Evolutionary conservation across 2,797 vertebrate species (phyloP).

Genomic region (Gymnopithys bicolor): DNA sequence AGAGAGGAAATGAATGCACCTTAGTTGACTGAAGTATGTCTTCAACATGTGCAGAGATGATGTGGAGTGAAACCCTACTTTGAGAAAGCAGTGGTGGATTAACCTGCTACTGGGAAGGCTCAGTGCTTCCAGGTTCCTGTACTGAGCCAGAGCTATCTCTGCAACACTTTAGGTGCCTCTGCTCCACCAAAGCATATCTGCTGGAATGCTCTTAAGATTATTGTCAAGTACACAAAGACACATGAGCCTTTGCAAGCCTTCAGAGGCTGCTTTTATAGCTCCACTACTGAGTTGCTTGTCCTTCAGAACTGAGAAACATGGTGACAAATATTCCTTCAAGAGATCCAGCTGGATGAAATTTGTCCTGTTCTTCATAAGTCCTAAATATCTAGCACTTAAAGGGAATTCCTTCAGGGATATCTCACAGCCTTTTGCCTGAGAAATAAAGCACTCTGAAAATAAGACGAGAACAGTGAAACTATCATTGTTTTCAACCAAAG

Average conservation of each 20-base stretch:
- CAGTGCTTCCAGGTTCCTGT: slow-evolving; percentile 61
- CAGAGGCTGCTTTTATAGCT: slow-evolving; percentile 63
- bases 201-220: slow-evolving; percentile 58
- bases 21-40: slow-evolving; percentile 73
- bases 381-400: slow-evolving; percentile 76
- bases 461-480: background rate
- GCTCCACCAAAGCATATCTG: slow-evolving; percentile 72
- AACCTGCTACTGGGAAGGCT: slow-evolving; percentile 76
- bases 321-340: slow-evolving; percentile 66
- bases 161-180: background rate
- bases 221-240: slow-evolving; percentile 69
- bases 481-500: background rate
- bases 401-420: slow-evolving; percentile 74
- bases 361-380: slow-evolving; percentile 78
- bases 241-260: slow-evolving; percentile 60
- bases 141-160: background rate
- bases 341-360: slow-evolving; percentile 71
- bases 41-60: slow-evolving; percentile 68
- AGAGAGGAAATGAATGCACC: slow-evolving; percentile 64
- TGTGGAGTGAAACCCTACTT: slow-evolving; percentile 54
- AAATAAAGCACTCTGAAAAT: slow-evolving; percentile 78
- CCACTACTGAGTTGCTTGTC: slow-evolving; percentile 74
- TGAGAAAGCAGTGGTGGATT: slow-evolving; percentile 57
- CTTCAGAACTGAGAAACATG: slow-evolving; percentile 77
- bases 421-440: slow-evolving; percentile 77